Evolutionary conservation across 1,140 invertebrate genomes (phyloP).

Genomic region (Alviniconcha marisindica): DNA sequence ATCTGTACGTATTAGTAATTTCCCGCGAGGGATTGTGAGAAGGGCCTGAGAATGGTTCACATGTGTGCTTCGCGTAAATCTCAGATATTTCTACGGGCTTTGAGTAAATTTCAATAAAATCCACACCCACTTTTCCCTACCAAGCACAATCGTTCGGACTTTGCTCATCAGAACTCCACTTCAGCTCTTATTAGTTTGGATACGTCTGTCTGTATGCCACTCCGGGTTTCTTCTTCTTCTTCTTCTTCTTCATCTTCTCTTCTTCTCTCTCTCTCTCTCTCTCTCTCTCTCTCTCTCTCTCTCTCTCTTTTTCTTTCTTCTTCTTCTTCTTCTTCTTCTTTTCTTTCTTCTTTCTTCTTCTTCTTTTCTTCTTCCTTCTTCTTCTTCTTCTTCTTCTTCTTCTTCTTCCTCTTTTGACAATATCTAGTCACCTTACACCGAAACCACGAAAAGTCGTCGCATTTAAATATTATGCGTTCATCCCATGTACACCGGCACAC

Average conservation of each 20-base stretch:
- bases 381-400: conserved; percentile 13
- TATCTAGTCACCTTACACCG: too few relatives aligned
- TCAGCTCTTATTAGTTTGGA: too few relatives aligned
- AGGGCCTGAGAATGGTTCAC: too few relatives aligned
- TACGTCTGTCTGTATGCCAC: too few relatives aligned
- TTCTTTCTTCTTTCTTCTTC: background rate
- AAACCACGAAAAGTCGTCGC: background rate
- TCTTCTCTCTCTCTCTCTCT: background rate
- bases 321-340: background rate
- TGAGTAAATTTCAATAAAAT: too few relatives aligned
- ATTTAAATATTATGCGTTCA: background rate
- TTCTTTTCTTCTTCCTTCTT: background rate
- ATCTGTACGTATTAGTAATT: too few relatives aligned
- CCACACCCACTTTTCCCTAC: too few relatives aligned
- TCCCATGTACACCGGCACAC: background rate
- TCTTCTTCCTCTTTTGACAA: background rate
- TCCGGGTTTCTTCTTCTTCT: background rate
- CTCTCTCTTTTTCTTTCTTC: background rate
- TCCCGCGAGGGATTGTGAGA: too few relatives aligned
- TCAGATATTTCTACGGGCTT: too few relatives aligned
- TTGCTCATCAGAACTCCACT: too few relatives aligned
- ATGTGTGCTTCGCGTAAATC: too few relatives aligned
- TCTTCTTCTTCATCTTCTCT: background rate
- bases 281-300: background rate
- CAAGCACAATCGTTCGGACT: too few relatives aligned